These are phyloP conservation scores for Lypha dubia DNA, from an alignment of 2,888 invertebrate species.

Conservation along the genomic window DNA sequence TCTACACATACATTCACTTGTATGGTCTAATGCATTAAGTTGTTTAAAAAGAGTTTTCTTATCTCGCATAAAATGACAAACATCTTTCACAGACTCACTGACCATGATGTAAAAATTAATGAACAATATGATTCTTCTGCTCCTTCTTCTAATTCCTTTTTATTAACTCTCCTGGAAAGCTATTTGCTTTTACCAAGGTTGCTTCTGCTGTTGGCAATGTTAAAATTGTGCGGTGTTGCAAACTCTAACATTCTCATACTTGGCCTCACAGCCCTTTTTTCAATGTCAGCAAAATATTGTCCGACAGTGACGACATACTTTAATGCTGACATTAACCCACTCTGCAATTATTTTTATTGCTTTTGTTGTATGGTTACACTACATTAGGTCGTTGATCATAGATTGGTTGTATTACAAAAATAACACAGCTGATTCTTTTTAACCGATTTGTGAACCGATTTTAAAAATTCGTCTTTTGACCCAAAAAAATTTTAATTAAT, in stretches of 20 bases:
- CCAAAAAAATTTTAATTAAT: too few species aligned
- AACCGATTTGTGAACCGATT: too few species aligned
- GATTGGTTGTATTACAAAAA: too few species aligned
- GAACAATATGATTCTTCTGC: conserved; percentile 41
- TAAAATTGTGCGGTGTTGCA: conserved; percentile 11
- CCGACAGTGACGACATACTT: conserved; percentile 57
- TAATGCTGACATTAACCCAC: conserved; percentile 68
- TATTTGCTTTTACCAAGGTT: conserved; percentile 24
- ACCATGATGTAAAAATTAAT: conserved; percentile 70
- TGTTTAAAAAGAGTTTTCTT: conserved; percentile 54
- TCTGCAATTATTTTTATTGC: conserved; percentile 22
- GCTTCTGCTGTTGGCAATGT: too few species aligned
- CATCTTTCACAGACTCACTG: conserved; percentile 60
- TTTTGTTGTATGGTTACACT: conserved; percentile 15
- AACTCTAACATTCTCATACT: conserved; percentile 15
- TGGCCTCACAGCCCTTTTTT: conserved; percentile 47
- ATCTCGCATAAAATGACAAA: conserved; percentile 55
- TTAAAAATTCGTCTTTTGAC: too few species aligned
- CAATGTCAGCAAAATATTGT: conserved; percentile 69
- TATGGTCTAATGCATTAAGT: neutral
- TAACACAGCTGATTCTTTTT: too few species aligned
- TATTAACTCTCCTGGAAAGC: neutral
- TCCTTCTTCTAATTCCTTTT: neutral
- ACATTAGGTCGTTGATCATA: neutral
- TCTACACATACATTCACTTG: too few species aligned